Evolutionary conservation across 2,797 vertebrate genomes (phyloP).

Genomic region (Adelosebastes latens): DNA sequence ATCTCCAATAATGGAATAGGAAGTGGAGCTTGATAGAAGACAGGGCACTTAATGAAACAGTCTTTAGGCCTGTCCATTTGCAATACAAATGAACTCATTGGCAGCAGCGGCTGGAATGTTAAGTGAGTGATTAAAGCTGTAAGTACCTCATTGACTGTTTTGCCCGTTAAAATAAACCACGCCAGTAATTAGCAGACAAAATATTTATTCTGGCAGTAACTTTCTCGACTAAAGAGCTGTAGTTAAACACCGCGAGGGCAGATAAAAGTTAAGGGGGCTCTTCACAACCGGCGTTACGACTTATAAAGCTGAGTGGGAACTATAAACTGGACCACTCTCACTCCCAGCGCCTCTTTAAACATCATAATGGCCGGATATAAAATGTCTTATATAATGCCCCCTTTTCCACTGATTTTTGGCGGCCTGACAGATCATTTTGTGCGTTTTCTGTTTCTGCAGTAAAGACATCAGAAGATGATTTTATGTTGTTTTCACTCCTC

Average conservation of each 20-base stretch:
- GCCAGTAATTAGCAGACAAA: slow-evolving; percentile 20
- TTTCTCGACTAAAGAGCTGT: neutral
- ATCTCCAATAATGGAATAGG: slow-evolving; percentile 70
- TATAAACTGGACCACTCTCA: neutral
- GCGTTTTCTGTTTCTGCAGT: too few species aligned
- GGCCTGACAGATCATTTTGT: too few species aligned
- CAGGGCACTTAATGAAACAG: slow-evolving; percentile 59
- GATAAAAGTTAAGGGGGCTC: neutral
- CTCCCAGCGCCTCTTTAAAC: neutral
- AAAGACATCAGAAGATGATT: too few species aligned
- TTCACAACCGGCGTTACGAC: neutral
- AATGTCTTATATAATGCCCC: neutral
- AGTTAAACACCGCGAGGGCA: slow-evolving; percentile 17
- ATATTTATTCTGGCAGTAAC: slow-evolving; percentile 15
- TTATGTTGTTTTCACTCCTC: too few species aligned
- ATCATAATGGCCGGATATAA: neutral
- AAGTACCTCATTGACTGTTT: slow-evolving; percentile 56
- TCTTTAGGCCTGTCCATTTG: slow-evolving; percentile 54
- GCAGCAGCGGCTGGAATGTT: slow-evolving; percentile 31
- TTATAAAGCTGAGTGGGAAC: neutral
- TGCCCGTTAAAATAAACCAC: slow-evolving; percentile 37
- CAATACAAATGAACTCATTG: slow-evolving; percentile 48
- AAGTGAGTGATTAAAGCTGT: slow-evolving; percentile 58
- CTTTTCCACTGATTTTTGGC: neutral
- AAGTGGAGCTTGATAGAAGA: slow-evolving; percentile 57